A percentile compares a stretch with the other conserved stretches of the same genome.
Conservation (phyloP, 1,140 invertebrate genomes). For the Scylla paramamosain region DNA sequence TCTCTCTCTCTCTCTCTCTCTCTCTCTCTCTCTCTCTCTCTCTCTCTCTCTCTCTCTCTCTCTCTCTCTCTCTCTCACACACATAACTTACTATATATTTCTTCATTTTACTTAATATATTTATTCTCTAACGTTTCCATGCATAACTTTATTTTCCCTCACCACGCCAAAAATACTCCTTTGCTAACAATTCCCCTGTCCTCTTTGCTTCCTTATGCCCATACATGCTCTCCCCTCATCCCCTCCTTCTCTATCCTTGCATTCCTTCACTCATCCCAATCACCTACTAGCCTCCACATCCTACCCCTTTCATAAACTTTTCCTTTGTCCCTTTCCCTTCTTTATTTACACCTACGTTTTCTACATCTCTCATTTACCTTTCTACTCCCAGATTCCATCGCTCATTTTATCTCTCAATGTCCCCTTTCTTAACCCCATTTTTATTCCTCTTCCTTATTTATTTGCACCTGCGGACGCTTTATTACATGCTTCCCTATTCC, state of each 20-base stretch:
- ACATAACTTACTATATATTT: neutral
- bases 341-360: neutral
- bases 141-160: neutral
- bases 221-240: neutral
- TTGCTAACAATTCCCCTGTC: neutral
- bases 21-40: neutral
- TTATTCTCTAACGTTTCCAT: neutral
- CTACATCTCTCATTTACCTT: neutral
- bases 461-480: no score
- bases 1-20: slow-evolving; percentile 9
- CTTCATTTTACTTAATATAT: neutral
- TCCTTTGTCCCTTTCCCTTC: neutral
- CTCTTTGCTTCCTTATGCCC: neutral
- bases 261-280: neutral
- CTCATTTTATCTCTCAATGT: neutral
- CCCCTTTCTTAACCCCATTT: neutral
- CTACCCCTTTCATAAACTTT: neutral
- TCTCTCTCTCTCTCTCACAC: neutral
- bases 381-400: neutral
- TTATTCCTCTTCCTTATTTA: no score
- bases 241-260: neutral
- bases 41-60: neutral
- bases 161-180: neutral
- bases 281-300: neutral
- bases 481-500: no score